A percentile compares a stretch with the other conserved stretches of the same genome.
These are phyloP conservation scores for Trinectes maculatus DNA, from an alignment of 2,113 vertebrate genomes.

Conservation along the genomic window DNA sequence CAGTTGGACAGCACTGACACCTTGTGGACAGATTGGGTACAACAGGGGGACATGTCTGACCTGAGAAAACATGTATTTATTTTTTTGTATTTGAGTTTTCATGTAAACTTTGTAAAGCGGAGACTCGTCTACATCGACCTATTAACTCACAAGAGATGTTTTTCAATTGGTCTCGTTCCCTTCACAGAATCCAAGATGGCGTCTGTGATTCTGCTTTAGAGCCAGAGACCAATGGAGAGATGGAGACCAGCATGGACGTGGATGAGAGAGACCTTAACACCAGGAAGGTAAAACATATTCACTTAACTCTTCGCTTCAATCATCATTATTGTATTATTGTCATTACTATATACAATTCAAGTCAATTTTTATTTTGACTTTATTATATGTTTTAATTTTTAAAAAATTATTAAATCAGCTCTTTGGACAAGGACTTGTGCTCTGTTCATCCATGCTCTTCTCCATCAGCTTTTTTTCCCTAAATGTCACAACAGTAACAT, in stretches of 20 bases:
- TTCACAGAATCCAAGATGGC: constrained; percentile 49
- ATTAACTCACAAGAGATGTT: too few relatives aligned
- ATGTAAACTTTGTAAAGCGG: background rate
- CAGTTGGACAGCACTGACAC: constrained; percentile 18
- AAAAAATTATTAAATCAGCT: too few relatives aligned
- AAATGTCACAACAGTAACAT: background rate
- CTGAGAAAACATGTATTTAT: too few relatives aligned
- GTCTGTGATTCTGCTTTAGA: constrained; percentile 56
- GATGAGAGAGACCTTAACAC: constrained; percentile 86
- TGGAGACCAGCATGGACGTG: constrained; percentile 80
- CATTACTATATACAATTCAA: background rate
- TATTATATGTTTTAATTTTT: too few relatives aligned
- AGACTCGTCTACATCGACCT: background rate
- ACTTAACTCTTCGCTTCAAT: background rate
- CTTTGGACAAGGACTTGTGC: too few relatives aligned
- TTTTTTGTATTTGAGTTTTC: too few relatives aligned
- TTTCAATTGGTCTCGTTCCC: background rate
- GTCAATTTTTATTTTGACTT: too few relatives aligned
- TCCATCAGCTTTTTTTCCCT: too few relatives aligned
- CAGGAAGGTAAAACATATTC: constrained; percentile 84
- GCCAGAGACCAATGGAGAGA: constrained; percentile 67
- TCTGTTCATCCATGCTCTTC: too few relatives aligned
- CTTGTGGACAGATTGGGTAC: constrained; percentile 10
- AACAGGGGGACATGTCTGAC: too few relatives aligned
- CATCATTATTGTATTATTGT: background rate